Conservation (phyloP, 35 echinoderm and acorn worm species). For the Heliocidaris tuberculata region DNA sequence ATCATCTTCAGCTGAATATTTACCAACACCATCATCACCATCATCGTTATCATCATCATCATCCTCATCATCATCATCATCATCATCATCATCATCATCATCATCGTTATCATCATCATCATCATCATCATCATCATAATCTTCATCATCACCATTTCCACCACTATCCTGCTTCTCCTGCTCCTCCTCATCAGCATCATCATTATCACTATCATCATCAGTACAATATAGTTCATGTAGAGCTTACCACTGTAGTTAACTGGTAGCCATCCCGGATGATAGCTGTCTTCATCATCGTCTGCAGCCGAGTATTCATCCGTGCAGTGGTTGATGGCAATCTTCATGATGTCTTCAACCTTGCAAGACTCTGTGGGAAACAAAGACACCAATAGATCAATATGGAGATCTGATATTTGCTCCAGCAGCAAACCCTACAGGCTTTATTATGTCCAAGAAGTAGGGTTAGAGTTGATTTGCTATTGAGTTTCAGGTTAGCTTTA, state of each 20-base stretch:
- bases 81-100: slow-evolving; percentile 38
- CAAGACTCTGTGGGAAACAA: slow-evolving; percentile 65
- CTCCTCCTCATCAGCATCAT: not conserved
- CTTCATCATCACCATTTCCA: not conserved
- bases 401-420: too few relatives aligned
- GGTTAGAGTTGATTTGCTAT: too few relatives aligned
- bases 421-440: too few relatives aligned
- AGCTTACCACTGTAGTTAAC: slow-evolving; percentile 80
- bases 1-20: slow-evolving; percentile 11
- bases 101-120: slow-evolving; percentile 34
- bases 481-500: too few relatives aligned
- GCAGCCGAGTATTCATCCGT: slow-evolving; percentile 67
- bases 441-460: too few relatives aligned
- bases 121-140: not conserved
- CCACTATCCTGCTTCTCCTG: not conserved
- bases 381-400: not conserved
- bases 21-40: slow-evolving; percentile 10
- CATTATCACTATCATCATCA: not conserved
- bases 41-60: slow-evolving; percentile 12
- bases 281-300: slow-evolving; percentile 77
- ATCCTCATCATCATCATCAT: slow-evolving; percentile 24
- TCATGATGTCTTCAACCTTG: slow-evolving; percentile 80
- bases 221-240: not conserved
- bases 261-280: slow-evolving; percentile 67
- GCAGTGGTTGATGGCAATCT: slow-evolving; percentile 52